These are phyloP conservation scores for Spodoptera litura DNA, from an alignment of 1,140 invertebrate species.

Conservation along the genomic window DNA sequence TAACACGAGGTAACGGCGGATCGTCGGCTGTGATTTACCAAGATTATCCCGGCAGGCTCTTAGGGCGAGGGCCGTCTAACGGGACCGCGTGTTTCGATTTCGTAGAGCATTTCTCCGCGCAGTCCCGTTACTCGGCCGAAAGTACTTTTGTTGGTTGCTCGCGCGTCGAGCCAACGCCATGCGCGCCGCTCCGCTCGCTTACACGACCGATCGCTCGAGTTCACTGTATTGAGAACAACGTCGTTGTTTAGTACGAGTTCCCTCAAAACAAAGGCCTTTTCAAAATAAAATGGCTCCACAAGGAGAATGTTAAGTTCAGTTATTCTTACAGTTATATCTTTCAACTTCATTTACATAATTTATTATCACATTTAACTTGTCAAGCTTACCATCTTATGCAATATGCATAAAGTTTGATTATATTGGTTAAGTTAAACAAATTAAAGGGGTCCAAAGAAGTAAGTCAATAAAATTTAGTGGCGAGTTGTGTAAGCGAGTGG, in stretches of 20 bases:
- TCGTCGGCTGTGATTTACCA: conserved; percentile 67
- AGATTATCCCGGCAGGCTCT: conserved; percentile 73
- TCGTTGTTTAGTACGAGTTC: conserved; percentile 67
- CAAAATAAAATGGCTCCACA: conserved; percentile 66
- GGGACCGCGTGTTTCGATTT: conserved; percentile 84
- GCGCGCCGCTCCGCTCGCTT: conserved; percentile 59
- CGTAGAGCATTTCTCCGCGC: conserved; percentile 84
- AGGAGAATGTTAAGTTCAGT: conserved; percentile 63
- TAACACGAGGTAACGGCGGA: conserved; percentile 46
- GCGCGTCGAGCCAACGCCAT: conserved; percentile 52
- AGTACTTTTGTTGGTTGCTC: conserved; percentile 80
- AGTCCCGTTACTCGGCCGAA: conserved; percentile 83
- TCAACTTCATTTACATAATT: conserved; percentile 37
- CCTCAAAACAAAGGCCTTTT: conserved; percentile 79
- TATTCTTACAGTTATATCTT: conserved; percentile 45
- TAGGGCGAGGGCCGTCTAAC: conserved; percentile 80
- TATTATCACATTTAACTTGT: conserved; percentile 8
- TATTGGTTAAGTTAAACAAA: conserved; percentile 43
- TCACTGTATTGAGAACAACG: conserved; percentile 80
- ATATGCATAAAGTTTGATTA: conserved; percentile 22
- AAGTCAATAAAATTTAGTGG: conserved; percentile 66
- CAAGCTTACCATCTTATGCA: conserved; percentile 28
- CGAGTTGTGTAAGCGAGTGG: conserved; percentile 78
- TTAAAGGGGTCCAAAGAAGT: conserved; percentile 50
- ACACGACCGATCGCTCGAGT: conserved; percentile 75